Evolutionary conservation across 2,888 invertebrate genomes (phyloP), one percentile per base, ranked within the genome.

Genomic region (Odontocerum albicorne): DNA sequence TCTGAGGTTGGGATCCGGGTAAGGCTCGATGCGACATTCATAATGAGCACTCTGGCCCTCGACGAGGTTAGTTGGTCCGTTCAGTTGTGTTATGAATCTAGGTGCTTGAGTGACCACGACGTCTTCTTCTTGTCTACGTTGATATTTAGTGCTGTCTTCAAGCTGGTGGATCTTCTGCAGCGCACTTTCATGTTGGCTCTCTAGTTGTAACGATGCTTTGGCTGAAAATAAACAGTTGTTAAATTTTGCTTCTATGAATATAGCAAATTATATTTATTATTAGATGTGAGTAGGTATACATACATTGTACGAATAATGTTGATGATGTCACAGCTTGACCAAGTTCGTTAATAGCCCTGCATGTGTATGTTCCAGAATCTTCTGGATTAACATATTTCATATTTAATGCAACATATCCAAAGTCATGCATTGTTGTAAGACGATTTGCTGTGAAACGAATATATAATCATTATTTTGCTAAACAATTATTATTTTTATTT

Each of bases 281-380:
- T n/a, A n/a, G n/a, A n/a, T n/a, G n/a, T n/a, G n/a, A n/a, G n/a
- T 17, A 45, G 10, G 4, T 15, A 17, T 36, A 79, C 84, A 84
- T 76, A 86, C 88, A 89, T 79, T 92, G 90, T 2, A 93, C 93
- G 65, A 88, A 86, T 10, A 98, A 77, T 2, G 94, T 92, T 6
- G 96, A 93, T 4, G 96, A 93, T 33, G 96, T 96, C 1, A 94
- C 91, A 13, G 97, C 96, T 78, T 96, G 92, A 52, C 97, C 97
- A 51, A 96, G 78, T 64, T 95, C 93, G 66, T 96, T 96, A 7
- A 86, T 81, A 32, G 96, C 96, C 54, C 94, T 85, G 70, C 96
- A 95, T 2, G 96, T 96, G 72, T 97, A 97, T 32, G 95, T 93
- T 39, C 97, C 97, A 1, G 95, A 93, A 74, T 98, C 98, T 72